Base-by-base conservation (phyloP, 2,797 vertebrate genomes). In the Luscinia megarhynchos region DNA sequence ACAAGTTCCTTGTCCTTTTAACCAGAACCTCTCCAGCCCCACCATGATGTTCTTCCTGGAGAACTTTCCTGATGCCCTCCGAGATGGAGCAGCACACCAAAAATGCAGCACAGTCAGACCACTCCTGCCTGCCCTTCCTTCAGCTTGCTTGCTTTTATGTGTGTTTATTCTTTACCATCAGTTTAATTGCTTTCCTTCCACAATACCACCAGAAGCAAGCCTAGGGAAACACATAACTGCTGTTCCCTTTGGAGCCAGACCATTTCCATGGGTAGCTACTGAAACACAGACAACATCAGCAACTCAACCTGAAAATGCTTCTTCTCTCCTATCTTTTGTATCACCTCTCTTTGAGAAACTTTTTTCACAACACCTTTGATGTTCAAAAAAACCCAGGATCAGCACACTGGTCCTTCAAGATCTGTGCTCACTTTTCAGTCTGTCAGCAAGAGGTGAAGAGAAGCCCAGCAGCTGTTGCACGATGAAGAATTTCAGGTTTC, bases 11-110 rank as follows among this genome's bases (percentile, higher is more conserved):
- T 2, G 1, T 48, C 16, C 34, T 15, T 58, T 72, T 20, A 54
- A 51, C 45, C 62, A 90, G 32, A 74, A 66, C 13, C 6, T n/a
- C 48, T 54, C 21, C 75, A 85, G 32, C 11, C n/a, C n/a, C 2
- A 12, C 21, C 2, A 11, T 15, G 9, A 8, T 13, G 32, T 70
- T 70, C 48, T 70, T 70, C 27, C 74, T 36, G 18, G 32, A 27
- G 36, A 63, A 6, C 30, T 21, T 70, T 75, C 48, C 40, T 1
- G 5, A 41, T 32, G 40, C n/a, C 9, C 61, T 41, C 15, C 2
- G 4, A 5, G 4, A 77, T 4, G 26, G 29, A 64, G 29, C 5
- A 2, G 55, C 10, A 51, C 0, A 13, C 6, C 2, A 2, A 4
- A 7, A 21, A 64, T 14, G 34, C 22, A 36, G 29, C 46, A 67